Percentiles rank a stretch among this genome's conserved stretches.
These are phyloP conservation scores for Heliconius ethilla DNA, from an alignment of 2,888 invertebrate species.

Conservation along the genomic window DNA sequence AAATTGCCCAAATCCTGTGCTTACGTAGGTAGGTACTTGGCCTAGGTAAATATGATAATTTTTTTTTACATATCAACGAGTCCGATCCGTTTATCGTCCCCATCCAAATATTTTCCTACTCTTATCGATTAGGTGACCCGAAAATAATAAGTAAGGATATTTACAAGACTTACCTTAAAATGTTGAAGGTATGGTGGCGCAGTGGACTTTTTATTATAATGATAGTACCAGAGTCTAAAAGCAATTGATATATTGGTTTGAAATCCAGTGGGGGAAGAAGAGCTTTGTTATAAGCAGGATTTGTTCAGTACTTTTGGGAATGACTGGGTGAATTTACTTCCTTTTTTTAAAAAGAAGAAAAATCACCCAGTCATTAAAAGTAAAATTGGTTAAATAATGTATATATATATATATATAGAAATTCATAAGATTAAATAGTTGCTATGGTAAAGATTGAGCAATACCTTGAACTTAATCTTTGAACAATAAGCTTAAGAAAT, in stretches of 20 bases:
- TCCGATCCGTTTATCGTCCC: conserved; percentile 33
- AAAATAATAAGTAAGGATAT: conserved; percentile 16
- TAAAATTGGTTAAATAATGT: too few species aligned
- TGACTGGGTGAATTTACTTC: not conserved
- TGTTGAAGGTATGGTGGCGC: not conserved
- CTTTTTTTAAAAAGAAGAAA: not conserved
- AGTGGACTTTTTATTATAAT: not conserved
- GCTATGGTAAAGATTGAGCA: too few species aligned
- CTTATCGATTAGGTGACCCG: conserved; percentile 30
- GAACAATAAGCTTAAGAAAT: too few species aligned
- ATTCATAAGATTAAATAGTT: too few species aligned
- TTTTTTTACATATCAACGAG: conserved; percentile 35
- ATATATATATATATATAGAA: too few species aligned
- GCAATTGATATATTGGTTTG: not conserved
- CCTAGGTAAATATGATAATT: conserved; percentile 43
- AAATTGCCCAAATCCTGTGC: conserved; percentile 23
- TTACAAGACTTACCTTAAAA: not conserved
- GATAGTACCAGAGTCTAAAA: not conserved
- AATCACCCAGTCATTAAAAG: too few species aligned
- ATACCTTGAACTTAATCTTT: too few species aligned
- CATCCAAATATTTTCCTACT: conserved; percentile 26
- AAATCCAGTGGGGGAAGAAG: not conserved
- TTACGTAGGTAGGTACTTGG: conserved; percentile 22
- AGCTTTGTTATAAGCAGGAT: not conserved
- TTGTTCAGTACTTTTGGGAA: too few species aligned